Evolutionary conservation across 92 coral and sea anemone species (phyloP), one percentile per base, ranked within the genome.

Genomic region (Epizoanthus stellaris): DNA sequence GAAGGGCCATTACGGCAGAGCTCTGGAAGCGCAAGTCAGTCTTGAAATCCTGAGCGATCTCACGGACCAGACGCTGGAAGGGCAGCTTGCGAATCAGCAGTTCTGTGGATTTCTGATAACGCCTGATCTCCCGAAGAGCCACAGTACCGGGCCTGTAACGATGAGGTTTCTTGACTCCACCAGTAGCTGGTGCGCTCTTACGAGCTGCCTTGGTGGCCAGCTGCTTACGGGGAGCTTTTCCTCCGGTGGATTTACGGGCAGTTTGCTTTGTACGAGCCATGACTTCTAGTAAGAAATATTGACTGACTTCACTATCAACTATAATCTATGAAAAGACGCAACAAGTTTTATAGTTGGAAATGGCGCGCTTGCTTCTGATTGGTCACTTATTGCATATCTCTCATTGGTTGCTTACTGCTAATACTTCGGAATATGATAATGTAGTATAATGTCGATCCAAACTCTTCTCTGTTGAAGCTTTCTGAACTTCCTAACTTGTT

Each of bases 131-230:
- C 83, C 98, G 98, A 88, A 95, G 98, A 87, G 98, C 98, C 85
- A 95, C 98, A 77, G 98, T 95, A 80, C 98, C 98, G 66, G 98
- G 98, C 93, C 98, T 95, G 98, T 95, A 95, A 86, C 98, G 97
- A 90, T 95, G 98, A 84, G 98, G 98, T 92, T 95, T 95, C 94
- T 95, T 95, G 60, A 95, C 98, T 86, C 98, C 98, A 77, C 98
- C 98, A 54, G 98, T 94, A 70, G 98, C 98, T 19, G 98, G 98
- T 63, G 98, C 98, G 89, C 98, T 95, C 90, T 95, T 95, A 76
- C 98, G 96, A 63, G 98, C 98, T 25, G 98, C 96, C 89, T 95
- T 95, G 68, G 98, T 95, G 58, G 98, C 98, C 65, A 95, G 94
- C 63, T 95, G 98, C 74, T 95, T 95, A 19, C 98, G 98, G 36